These are phyloP conservation scores for Urocynchramus pylzowi DNA, from an alignment of 2,113 vertebrate genomes.

Conservation along the genomic window DNA sequence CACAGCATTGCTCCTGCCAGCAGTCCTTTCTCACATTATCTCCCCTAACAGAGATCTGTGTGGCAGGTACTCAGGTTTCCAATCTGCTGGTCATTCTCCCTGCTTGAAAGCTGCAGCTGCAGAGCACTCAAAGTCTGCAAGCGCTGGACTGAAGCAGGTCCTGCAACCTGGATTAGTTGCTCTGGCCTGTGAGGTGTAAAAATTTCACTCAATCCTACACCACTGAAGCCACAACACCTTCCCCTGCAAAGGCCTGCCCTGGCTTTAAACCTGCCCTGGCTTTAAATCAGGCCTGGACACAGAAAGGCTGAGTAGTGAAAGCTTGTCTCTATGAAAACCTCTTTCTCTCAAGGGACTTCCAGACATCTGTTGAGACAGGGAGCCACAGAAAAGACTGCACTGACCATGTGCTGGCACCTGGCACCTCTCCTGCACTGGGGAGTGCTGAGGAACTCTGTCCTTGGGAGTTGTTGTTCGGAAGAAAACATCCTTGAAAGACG, in stretches of 20 bases:
- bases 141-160: background rate
- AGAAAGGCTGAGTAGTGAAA: background rate
- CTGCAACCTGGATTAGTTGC: background rate
- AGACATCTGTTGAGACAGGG: background rate
- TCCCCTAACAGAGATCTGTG: background rate
- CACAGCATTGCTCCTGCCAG: background rate
- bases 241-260: background rate
- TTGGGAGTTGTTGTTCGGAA: background rate
- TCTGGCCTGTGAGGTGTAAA: background rate
- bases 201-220: rapidly evolving
- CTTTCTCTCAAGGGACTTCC: background rate
- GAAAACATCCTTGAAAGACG: background rate
- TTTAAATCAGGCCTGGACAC: background rate
- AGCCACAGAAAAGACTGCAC: background rate
- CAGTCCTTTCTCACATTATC: background rate
- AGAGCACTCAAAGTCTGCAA: background rate
- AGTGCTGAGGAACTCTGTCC: background rate
- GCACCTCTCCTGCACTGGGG: too few relatives aligned
- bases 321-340: background rate
- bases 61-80: background rate
- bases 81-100: background rate
- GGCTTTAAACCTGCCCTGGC: background rate
- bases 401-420: background rate
- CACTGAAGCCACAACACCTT: background rate
- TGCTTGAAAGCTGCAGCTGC: background rate